These are phyloP conservation scores for Heliconius sara DNA, from an alignment of 2,888 invertebrate species.

Conservation along the genomic window DNA sequence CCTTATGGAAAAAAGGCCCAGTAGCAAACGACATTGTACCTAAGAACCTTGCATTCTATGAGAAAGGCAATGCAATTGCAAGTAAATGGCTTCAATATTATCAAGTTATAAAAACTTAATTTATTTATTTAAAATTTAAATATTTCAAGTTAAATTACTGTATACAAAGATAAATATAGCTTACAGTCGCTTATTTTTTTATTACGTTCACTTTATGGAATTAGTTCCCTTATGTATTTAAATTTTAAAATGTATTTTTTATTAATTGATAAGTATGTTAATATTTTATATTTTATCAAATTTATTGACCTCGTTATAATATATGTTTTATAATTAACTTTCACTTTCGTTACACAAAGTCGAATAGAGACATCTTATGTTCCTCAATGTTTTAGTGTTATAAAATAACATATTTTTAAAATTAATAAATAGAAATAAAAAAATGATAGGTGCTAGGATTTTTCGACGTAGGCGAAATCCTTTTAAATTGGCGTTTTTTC, in stretches of 20 bases:
- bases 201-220: not conserved
- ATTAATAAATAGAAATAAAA: not conserved
- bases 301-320: conserved; percentile 10
- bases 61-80: not conserved
- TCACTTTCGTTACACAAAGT: conserved; percentile 22
- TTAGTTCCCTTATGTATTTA: no score
- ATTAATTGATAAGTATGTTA: not conserved
- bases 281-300: conserved; percentile 7
- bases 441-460: not conserved
- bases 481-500: no score
- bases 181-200: not conserved
- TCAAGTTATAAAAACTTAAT: not conserved
- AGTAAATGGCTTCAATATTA: not conserved
- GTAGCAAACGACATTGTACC: no score
- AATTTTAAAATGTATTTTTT: not conserved
- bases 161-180: not conserved
- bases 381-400: not conserved
- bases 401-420: not conserved
- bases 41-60: not conserved
- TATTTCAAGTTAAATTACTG: not conserved
- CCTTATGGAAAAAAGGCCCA: not conserved
- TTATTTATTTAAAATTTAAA: not conserved
- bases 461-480: no score
- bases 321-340: conserved; percentile 21
- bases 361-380: not conserved